Percentiles rank a stretch among this genome's conserved stretches.
Evolutionary conservation across 2,113 vertebrate species (phyloP).

Genomic region (Calypte anna): DNA sequence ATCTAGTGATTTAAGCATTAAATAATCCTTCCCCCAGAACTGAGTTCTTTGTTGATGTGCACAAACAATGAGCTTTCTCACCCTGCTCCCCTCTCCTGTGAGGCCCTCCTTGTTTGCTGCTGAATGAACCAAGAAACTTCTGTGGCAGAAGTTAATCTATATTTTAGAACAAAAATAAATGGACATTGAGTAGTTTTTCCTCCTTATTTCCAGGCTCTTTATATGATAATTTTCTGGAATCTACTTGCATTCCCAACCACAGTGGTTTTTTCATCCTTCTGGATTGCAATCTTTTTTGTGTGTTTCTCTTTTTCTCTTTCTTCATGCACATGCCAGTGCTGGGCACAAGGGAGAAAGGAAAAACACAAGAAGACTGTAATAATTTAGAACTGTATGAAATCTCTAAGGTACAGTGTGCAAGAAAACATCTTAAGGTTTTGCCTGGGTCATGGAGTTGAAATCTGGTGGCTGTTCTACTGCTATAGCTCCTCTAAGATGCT

Average conservation of each 20-base stretch:
- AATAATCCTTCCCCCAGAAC: neutral
- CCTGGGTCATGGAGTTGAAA: neutral
- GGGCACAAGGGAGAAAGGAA: neutral
- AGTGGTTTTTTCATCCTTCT: neutral
- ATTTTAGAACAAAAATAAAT: neutral
- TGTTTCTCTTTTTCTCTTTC: neutral
- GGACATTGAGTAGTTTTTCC: neutral
- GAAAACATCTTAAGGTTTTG: neutral
- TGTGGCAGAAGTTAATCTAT: neutral
- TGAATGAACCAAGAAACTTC: neutral
- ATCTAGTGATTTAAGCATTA: neutral
- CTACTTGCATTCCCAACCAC: neutral
- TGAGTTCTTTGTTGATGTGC: fast-evolving
- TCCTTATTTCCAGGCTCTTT: neutral
- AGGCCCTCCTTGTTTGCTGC: neutral
- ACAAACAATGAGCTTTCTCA: neutral
- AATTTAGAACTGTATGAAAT: neutral
- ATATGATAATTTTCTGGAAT: neutral
- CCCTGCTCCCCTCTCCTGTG: too few relatives aligned
- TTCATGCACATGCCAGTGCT: neutral
- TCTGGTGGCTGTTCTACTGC: neutral
- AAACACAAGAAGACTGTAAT: constrained; percentile 29
- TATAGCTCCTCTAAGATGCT: neutral
- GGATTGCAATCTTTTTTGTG: neutral
- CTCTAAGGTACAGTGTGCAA: neutral